These are phyloP conservation scores for Parazoanthus darwini DNA, from an alignment of 92 coral and sea anemone species.

Conservation along the genomic window DNA sequence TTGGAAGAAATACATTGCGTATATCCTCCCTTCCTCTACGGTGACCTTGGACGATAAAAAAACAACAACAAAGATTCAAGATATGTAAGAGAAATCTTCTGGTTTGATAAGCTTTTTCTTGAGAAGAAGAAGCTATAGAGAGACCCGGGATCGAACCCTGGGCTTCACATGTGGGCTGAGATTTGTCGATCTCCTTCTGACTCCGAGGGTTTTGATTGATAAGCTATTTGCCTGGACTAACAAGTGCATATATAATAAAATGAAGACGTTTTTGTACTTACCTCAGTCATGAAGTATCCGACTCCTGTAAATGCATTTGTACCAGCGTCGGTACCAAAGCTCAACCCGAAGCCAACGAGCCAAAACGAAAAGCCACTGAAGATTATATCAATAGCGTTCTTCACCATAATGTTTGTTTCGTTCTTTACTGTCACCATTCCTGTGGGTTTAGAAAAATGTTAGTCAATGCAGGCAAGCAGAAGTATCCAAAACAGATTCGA, in stretches of 20 bases:
- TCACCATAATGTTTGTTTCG: conserved; percentile 67
- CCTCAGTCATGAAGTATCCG: conserved; percentile 63
- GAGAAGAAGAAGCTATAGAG: no score
- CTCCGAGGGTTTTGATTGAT: no score
- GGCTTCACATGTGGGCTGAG: no score
- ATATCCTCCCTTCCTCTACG: conserved; percentile 46
- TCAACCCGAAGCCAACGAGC: conserved; percentile 65
- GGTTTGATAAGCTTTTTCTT: no score
- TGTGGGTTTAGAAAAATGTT: not conserved
- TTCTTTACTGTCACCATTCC: conserved; percentile 66
- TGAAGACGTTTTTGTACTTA: not conserved
- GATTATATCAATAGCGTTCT: conserved; percentile 68
- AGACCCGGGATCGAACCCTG: no score
- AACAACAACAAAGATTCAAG: no score
- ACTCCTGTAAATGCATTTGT: conserved; percentile 65
- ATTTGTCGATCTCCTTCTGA: no score
- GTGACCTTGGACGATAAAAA: conserved; percentile 29
- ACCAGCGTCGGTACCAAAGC: conserved; percentile 62
- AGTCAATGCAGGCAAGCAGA: no score
- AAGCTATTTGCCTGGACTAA: not conserved
- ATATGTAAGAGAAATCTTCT: not conserved
- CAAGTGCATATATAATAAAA: not conserved
- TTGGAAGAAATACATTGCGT: conserved; percentile 71
- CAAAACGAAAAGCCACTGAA: conserved; percentile 68
- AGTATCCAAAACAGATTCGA: no score